phyloP scores from a whole-genome alignment of 2,797 vertebrate genomes.

The Pagetopsis macropterus region DNA sequence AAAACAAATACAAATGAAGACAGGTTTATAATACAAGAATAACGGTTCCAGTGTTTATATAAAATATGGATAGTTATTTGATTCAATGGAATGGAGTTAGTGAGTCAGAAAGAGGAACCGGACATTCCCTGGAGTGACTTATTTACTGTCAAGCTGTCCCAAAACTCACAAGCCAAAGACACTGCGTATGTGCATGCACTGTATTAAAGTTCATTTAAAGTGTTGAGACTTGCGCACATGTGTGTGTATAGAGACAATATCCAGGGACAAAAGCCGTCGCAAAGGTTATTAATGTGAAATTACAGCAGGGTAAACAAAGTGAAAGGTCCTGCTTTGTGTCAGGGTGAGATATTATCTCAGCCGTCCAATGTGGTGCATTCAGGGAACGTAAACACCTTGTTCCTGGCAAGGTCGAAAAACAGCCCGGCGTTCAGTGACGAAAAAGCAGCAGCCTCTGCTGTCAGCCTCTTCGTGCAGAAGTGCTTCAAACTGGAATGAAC shows the following conservation, averaged over 20 bases:
- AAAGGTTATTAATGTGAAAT: constrained; percentile 1
- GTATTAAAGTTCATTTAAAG: constrained; percentile 29
- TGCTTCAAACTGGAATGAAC: constrained; percentile 53
- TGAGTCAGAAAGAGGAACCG: constrained; percentile 31
- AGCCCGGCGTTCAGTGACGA: constrained; percentile 23
- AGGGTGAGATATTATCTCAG: constrained; percentile 12
- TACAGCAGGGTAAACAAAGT: constrained; percentile 14
- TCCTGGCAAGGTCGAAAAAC: constrained; percentile 57
- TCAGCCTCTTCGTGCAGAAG: constrained; percentile 37
- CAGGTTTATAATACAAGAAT: too few relatives aligned
- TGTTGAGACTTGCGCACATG: neutral
- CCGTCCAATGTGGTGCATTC: constrained; percentile 27
- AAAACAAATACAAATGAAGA: too few relatives aligned
- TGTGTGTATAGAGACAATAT: constrained; percentile 10
- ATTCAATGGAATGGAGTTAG: too few relatives aligned
- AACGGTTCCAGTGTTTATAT: too few relatives aligned
- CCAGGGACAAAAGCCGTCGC: constrained; percentile 11
- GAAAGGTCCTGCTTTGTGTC: constrained; percentile 25
- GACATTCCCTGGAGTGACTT: constrained; percentile 42
- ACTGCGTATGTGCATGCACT: constrained; percentile 22
- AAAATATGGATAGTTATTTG: too few relatives aligned
- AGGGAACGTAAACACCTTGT: constrained; percentile 51
- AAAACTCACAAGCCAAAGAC: constrained; percentile 35
- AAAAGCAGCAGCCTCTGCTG: constrained; percentile 41
- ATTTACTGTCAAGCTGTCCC: constrained; percentile 35